phyloP scores from a whole-genome alignment of 2,888 invertebrate genomes.

The Drosophila barbarae region DNA sequence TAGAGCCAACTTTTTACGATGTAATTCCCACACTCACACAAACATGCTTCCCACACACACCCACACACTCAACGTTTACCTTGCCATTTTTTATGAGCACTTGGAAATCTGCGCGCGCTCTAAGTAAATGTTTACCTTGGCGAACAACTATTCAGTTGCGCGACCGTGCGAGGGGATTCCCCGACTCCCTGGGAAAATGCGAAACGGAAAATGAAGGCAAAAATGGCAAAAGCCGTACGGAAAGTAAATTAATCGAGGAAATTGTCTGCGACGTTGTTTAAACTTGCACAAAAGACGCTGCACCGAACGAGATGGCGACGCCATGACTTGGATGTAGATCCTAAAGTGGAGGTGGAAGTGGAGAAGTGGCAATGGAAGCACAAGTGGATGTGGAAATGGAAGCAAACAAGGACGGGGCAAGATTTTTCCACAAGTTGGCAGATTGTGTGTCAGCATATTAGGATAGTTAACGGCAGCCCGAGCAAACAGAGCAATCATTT shows the following conservation, averaged over 20 bases:
- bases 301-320: conserved; percentile 43
- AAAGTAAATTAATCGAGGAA: conserved; percentile 75
- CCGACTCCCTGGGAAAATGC: conserved; percentile 50
- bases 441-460: conserved; percentile 70
- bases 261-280: conserved; percentile 73
- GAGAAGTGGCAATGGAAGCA: neutral
- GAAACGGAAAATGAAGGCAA: conserved; percentile 59
- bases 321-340: conserved; percentile 20
- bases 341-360: conserved; percentile 1
- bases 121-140: conserved; percentile 71
- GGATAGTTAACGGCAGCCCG: conserved; percentile 50
- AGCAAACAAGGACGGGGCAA: conserved; percentile 37
- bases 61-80: conserved; percentile 39
- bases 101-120: conserved; percentile 70
- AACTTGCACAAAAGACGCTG: conserved; percentile 69
- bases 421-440: conserved; percentile 57
- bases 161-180: conserved; percentile 17
- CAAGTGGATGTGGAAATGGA: conserved; percentile 21
- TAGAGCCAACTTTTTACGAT: conserved; percentile 70
- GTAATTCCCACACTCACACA: conserved; percentile 63
- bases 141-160: conserved; percentile 40
- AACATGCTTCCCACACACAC: conserved; percentile 11
- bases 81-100: conserved; percentile 67
- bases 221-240: conserved; percentile 65
- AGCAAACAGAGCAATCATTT: conserved; percentile 34